Conservation (phyloP, 2,113 vertebrate genomes). For the Pampusana beccarii region DNA sequence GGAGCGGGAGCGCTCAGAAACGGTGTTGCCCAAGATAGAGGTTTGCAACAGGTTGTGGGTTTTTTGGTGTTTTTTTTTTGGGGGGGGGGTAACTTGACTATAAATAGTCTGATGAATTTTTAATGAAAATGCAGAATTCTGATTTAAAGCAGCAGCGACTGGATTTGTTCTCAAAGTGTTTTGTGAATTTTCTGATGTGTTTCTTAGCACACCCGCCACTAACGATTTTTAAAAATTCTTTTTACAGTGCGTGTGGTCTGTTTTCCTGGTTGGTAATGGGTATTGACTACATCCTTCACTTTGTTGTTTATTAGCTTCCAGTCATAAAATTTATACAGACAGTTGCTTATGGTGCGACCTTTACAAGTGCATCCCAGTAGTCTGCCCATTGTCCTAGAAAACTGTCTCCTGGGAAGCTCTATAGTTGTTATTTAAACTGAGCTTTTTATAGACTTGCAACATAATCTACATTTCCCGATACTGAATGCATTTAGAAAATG, state of each 20-base stretch:
- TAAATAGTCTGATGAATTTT: not conserved
- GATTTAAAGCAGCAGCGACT: not conserved
- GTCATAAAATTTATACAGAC: not conserved
- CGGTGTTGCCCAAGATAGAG: not conserved
- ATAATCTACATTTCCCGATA: not conserved
- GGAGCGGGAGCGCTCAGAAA: not conserved
- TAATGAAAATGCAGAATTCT: not conserved
- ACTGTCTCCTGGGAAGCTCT: not conserved
- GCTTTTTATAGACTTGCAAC: not conserved
- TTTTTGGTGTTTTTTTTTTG: not conserved
- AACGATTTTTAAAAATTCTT: not conserved
- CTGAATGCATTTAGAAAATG: not conserved
- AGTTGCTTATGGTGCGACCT: not conserved
- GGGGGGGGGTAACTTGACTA: not conserved
- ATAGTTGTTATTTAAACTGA: not conserved
- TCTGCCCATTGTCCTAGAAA: not conserved
- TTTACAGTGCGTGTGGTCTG: not conserved
- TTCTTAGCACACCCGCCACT: not conserved
- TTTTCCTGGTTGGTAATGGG: not conserved
- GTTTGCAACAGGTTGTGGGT: not conserved
- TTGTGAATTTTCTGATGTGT: not conserved
- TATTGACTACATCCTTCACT: not conserved
- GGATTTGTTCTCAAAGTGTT: not conserved
- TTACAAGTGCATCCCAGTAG: not conserved
- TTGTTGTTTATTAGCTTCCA: constrained; percentile 3